Conservation (phyloP, 2,888 invertebrate genomes). For the Melikaiella ostensackeni region DNA sequence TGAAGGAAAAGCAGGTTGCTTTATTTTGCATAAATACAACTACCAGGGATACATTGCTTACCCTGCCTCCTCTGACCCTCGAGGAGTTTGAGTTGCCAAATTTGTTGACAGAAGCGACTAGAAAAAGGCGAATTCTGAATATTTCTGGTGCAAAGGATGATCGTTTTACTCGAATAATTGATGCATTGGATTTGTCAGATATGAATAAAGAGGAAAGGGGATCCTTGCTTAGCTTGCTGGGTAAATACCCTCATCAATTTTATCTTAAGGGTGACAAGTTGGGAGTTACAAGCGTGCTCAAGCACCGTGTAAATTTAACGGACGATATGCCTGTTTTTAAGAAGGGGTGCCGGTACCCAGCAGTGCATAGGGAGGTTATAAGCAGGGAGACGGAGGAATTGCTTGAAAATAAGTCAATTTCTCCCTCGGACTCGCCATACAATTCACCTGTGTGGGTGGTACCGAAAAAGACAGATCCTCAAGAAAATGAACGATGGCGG, state of each 20-base stretch:
- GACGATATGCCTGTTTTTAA: constrained; percentile 47
- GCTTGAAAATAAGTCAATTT: too few relatives aligned
- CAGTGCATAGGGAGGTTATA: too few relatives aligned
- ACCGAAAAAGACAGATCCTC: too few relatives aligned
- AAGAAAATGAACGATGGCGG: too few relatives aligned
- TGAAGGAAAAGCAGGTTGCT: background rate
- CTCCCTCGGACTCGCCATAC: too few relatives aligned
- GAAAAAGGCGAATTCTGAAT: background rate
- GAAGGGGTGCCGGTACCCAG: background rate
- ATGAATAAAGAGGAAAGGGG: background rate
- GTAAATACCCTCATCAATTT: background rate
- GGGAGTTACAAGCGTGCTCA: background rate
- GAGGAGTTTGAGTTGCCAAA: background rate
- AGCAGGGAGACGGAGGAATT: too few relatives aligned
- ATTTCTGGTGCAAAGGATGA: background rate
- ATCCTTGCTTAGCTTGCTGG: background rate
- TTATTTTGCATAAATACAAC: background rate
- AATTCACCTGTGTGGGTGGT: too few relatives aligned
- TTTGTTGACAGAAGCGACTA: background rate
- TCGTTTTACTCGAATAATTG: background rate
- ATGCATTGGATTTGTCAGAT: background rate
- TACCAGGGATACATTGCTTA: background rate
- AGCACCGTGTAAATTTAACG: constrained; percentile 46
- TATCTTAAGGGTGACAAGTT: background rate
- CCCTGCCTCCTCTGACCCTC: background rate